These are phyloP conservation scores for Varanus salvator DNA, from an alignment of 2,113 vertebrate genomes.

Conservation along the genomic window DNA sequence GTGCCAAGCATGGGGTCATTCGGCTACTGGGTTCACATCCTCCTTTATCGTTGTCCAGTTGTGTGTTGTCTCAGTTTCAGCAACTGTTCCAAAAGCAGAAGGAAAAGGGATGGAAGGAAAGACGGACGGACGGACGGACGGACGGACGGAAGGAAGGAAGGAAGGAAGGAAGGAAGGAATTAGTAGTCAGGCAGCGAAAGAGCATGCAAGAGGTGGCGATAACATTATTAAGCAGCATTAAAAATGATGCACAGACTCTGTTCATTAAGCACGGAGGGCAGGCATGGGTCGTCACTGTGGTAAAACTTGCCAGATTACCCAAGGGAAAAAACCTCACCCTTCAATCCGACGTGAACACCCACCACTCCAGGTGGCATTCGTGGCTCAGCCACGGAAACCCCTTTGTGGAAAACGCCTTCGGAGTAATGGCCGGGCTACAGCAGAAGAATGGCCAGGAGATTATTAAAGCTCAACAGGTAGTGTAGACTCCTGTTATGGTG, in stretches of 20 bases:
- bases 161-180: conserved; percentile 68
- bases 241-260: not conserved
- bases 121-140: conserved; percentile 50
- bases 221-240: conserved; percentile 45
- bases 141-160: conserved; percentile 44
- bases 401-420: not conserved
- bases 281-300: not conserved
- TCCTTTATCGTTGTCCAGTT: conserved; percentile 75
- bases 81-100: conserved; percentile 71
- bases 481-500: no score
- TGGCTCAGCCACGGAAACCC: no score
- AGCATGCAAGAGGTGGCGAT: conserved; percentile 74
- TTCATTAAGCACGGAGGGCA: conserved; percentile 45
- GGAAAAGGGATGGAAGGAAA: conserved; percentile 8
- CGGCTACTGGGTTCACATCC: conserved; percentile 69
- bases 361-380: no score
- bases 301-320: not conserved
- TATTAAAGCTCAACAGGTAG: no score
- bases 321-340: no score
- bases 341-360: not conserved
- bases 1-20: conserved; percentile 51
- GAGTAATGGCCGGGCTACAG: no score
- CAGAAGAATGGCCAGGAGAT: no score
- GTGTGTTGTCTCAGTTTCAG: conserved; percentile 77
- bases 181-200: conserved; percentile 76